Conservation (phyloP, 1,140 invertebrate genomes). For the Drosophila bocqueti region DNA sequence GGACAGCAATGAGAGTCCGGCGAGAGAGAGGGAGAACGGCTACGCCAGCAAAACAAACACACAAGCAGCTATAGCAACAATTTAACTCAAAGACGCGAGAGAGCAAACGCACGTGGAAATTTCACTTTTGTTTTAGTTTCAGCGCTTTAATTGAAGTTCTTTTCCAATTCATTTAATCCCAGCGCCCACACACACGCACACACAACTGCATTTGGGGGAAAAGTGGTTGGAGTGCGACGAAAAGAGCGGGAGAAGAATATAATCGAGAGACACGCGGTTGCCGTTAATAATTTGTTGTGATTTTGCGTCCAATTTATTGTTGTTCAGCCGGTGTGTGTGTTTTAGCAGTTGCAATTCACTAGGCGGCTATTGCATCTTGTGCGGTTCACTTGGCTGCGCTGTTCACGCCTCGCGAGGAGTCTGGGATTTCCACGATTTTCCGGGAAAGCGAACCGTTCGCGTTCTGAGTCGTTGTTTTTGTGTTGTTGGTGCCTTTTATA, state of each 20-base stretch:
- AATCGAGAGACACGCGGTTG: constrained; percentile 26
- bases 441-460: constrained; percentile 59
- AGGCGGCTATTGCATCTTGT: constrained; percentile 39
- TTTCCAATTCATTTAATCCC: constrained; percentile 37
- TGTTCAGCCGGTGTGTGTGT: constrained; percentile 11
- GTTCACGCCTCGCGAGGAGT: constrained; percentile 37
- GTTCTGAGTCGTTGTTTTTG: background rate
- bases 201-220: constrained; percentile 11
- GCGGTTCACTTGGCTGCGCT: constrained; percentile 28
- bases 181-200: constrained; percentile 19
- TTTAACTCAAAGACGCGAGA: constrained; percentile 36
- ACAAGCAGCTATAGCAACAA: constrained; percentile 54
- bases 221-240: constrained; percentile 10
- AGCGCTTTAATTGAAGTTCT: constrained; percentile 17
- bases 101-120: constrained; percentile 57
- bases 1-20: background rate
- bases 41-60: constrained; percentile 48
- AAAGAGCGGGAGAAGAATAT: constrained; percentile 28
- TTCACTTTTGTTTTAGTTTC: constrained; percentile 67
- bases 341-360: constrained; percentile 12
- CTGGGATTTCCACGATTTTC: constrained; percentile 36
- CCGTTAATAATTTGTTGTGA: constrained; percentile 10
- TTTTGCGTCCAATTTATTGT: constrained; percentile 14
- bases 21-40: constrained; percentile 6
- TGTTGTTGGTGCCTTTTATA: no score